Percentiles rank a stretch among this genome's conserved stretches.
These are phyloP conservation scores for Pachypeltis micranthus DNA, from an alignment of 1,140 invertebrate genomes.

Conservation along the genomic window DNA sequence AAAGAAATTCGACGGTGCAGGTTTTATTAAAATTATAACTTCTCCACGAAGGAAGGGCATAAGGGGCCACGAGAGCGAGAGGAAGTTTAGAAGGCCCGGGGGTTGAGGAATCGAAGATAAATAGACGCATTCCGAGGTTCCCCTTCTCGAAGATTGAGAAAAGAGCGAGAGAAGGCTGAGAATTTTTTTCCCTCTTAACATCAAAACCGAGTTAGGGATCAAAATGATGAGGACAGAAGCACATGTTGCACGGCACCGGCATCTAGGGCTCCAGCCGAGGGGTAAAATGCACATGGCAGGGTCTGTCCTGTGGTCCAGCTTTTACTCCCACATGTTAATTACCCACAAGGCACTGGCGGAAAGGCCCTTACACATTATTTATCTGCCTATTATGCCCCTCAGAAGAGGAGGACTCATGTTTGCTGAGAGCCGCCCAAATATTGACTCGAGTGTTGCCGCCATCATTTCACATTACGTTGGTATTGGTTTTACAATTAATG, in stretches of 20 bases:
- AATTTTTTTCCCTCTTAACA: no score
- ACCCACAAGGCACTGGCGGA: slow-evolving; percentile 4
- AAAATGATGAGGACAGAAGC: neutral
- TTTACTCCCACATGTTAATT: slow-evolving; percentile 9
- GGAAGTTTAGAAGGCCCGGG: no score
- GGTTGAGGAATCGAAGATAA: no score
- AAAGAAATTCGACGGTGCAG: no score
- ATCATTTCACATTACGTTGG: slow-evolving; percentile 4
- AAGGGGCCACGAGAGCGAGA: no score
- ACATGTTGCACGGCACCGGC: neutral
- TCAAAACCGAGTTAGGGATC: neutral
- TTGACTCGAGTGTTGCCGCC: slow-evolving; percentile 7
- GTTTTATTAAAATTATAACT: no score
- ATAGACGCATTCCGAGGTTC: no score
- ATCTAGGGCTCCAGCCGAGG: neutral
- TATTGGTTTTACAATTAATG: slow-evolving; percentile 10
- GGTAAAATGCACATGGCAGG: neutral
- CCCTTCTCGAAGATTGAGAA: no score
- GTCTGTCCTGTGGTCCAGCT: slow-evolving; percentile 3
- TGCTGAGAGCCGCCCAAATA: slow-evolving; percentile 5
- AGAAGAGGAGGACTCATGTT: neutral
- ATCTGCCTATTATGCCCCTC: slow-evolving; percentile 8
- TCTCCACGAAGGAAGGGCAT: no score
- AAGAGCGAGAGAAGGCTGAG: no score
- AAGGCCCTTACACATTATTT: slow-evolving; percentile 8